Evolutionary conservation across 2,113 vertebrate genomes (phyloP), one percentile per base, ranked within the genome.

Genomic region (Aphyosemion australe): DNA sequence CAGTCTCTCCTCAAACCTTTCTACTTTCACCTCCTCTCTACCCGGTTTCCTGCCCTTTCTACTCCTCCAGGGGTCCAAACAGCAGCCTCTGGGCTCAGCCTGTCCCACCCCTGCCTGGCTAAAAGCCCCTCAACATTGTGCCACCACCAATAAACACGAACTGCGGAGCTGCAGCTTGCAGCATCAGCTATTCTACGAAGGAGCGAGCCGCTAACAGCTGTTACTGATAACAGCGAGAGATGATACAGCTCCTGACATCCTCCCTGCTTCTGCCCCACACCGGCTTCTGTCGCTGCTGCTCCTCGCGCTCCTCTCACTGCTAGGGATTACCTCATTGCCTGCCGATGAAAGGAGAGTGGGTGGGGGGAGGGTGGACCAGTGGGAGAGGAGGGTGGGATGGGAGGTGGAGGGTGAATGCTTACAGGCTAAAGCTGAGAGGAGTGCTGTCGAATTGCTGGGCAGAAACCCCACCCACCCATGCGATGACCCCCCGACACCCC

Each of bases 271-370:
- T 65, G 60, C 60, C 76, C 81, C 55, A 70, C 79, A 66, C 86
- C 84, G 85, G 85, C 88, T 85, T 73, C 77, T 70, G 53, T 77
- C 75, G 76, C 79, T 67, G 42, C 58, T 73, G 71, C 84, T 81
- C 34, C 83, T 69, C 19, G 61, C 79, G 59, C 34, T 62, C 26
- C 77, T 76, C 79, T 74, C 69, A 81, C 90, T 91, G 89, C 89
- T 83, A 92, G 89, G 90, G 92, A 94, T 93, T 94, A 93, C 93
- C 93, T 93, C 93, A 94, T 93, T 89, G 90, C 87, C 92, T 88
- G 90, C 89, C 89, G 90, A 91, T 92, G 92, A 93, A 92, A 91
- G 89, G 87, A 81, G 89, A 76, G 90, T 85, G 90, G 88, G 88
- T 87, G 84, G 90, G 86, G 88, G 90, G 91, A 84, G 89, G 88